Base-by-base conservation (phyloP, 2,113 vertebrate species). In the Elephantulus edwardii region DNA sequence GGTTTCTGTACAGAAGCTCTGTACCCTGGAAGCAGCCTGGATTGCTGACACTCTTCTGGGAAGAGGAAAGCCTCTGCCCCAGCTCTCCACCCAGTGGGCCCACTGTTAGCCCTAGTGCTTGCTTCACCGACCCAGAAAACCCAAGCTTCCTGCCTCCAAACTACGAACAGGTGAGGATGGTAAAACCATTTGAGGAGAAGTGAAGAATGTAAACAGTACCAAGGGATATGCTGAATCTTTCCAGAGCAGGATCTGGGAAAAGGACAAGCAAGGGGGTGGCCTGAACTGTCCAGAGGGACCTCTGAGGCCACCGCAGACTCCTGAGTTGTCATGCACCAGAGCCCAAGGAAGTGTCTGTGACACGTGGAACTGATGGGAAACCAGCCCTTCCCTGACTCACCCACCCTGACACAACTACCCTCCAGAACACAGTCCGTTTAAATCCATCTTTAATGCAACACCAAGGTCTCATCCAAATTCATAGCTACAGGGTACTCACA, bases 221-320 rank as follows among this genome's bases (percentile, higher is more conserved):
- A n/a, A 19, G 42, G 60, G 66, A n/a, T 42, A 13, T 0, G 0
- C 17, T 1, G 3, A 56, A 16, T 50, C 58, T 8, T 14, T 24
- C 70, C 90, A 75, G 62, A 68, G 28, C 62, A 68, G 81, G n/a
- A n/a, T 52, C 30, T 4, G n/a, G n/a, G 46, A 11, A 40, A 22
- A 72, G 5, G 20, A 33, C 26, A 42, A 35, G 22, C 68, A 0
- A 0, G 35, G 54, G 44, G 50, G n/a, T n/a, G n/a, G n/a, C 35
- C 86, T 30, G 70, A 83, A 33, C 48, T 54, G n/a, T 71, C 71
- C 56, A 62, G 24, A n/a, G 68, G 11, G 48, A 64, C 5, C 17
- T 75, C 50, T 62, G 30, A 44, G 42, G 48, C 83, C 64, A 54
- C 38, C 48, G 54, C 42, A 42, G 16, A 35, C 28, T 66, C 38